These are phyloP conservation scores for Nannobrachium achirus DNA, from an alignment of 2,113 vertebrate species.

Conservation along the genomic window DNA sequence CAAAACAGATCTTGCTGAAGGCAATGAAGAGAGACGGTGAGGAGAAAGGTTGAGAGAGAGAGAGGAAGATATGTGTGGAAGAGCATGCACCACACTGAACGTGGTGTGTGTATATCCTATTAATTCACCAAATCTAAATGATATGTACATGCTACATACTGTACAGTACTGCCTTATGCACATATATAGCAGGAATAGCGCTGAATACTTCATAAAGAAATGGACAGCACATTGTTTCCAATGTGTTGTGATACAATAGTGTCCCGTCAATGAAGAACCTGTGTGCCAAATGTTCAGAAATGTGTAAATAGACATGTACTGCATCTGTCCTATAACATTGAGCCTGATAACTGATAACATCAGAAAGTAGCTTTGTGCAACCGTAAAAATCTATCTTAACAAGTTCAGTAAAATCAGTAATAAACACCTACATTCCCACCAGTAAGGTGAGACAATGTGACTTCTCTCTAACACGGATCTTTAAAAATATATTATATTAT, in stretches of 20 bases:
- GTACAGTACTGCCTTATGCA: no score
- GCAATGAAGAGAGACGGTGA: neutral
- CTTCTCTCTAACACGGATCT: no score
- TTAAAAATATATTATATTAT: no score
- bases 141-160: neutral
- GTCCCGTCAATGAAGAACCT: neutral
- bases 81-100: conserved; percentile 2
- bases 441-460: no score
- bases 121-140: neutral
- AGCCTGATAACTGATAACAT: no score
- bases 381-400: no score
- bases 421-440: no score
- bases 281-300: neutral
- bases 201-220: neutral
- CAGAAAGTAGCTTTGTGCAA: no score
- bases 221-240: no score
- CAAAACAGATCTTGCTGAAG: neutral
- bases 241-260: neutral
- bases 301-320: neutral
- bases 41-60: neutral
- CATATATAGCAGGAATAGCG: neutral
- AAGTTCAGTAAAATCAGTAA: no score
- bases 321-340: no score
- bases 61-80: no score
- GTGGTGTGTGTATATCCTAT: neutral